phyloP scores from a whole-genome alignment of 2,797 vertebrate species.

The Paedocypris micromegethes region DNA sequence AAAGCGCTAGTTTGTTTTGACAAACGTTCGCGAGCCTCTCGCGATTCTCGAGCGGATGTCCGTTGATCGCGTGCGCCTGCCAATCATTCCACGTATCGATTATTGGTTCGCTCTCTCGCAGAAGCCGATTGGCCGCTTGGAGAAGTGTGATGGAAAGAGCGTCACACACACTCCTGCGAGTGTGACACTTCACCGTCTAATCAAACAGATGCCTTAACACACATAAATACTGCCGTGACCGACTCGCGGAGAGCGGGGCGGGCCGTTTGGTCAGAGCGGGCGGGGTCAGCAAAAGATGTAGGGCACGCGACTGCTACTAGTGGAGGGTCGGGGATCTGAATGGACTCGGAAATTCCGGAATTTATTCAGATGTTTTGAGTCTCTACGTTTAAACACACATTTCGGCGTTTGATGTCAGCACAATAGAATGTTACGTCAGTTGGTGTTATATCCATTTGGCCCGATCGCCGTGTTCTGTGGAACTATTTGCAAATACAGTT shows the following conservation, averaged over 20 bases:
- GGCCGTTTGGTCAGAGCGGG: conserved; percentile 38
- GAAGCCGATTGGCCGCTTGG: background rate
- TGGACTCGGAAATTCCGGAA: conserved; percentile 19
- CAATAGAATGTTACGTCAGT: no score
- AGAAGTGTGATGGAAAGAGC: no score
- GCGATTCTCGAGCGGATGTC: conserved; percentile 17
- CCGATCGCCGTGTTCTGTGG: no score
- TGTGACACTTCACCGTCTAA: background rate
- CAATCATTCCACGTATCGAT: conserved; percentile 14
- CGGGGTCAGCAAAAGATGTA: conserved; percentile 36
- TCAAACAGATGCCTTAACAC: conserved; percentile 4
- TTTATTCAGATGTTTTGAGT: conserved; percentile 10
- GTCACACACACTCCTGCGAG: no score
- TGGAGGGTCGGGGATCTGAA: conserved; percentile 9
- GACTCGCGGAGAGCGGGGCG: conserved; percentile 36
- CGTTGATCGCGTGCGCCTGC: conserved; percentile 8
- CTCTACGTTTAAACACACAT: background rate
- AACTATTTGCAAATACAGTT: no score
- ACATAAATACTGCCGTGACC: conserved; percentile 27
- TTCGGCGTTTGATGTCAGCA: no score
- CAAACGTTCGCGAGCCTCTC: conserved; percentile 1
- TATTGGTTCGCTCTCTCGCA: background rate
- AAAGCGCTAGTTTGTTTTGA: conserved; percentile 17
- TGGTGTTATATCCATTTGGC: no score
- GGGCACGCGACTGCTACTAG: conserved; percentile 25